Base-by-base conservation (phyloP, 1,140 invertebrate genomes). In the Eupristina koningsbergeri region DNA sequence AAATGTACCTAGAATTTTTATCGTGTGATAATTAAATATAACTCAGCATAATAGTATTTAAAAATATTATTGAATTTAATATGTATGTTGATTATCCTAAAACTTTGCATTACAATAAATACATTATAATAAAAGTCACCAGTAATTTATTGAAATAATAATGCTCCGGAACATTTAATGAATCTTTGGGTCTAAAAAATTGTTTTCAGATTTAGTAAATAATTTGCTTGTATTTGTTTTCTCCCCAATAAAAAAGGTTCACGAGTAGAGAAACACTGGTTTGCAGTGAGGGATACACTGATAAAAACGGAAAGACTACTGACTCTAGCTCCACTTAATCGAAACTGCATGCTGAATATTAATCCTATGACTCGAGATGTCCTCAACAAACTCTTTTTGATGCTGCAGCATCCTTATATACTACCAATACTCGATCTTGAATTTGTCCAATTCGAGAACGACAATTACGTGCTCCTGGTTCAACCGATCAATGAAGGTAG, bases 401-500 rank as follows among this genome's bases (percentile, higher is more conserved):
- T 96, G 8, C 93, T 98, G 11, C 97, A 98, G 90, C 97, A 98
- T 92, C 97, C 97, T 0, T 98, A 98, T 89, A 96, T 98, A 80
- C 97, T 97, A 91, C 97, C 97, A 0, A 95, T 98, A 3, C 92
- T 98, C 71, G 97, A 98, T 88, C 92, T 98, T 81, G 97, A 97
- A 85, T 94, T 93, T 71, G 83, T 92, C n/a, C 94, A 95, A 80
- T 92, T 91, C 84, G 92, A 92, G 80, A 88, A 89, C 47, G 90
- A 94, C 86, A 91, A 93, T 85, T 94, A 94, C 91, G 94, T 95
- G 13, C 93, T 97, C 34, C 92, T 96, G 19, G 94, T 98, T 2
- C 94, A 96, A 85, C 97, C 97, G 0, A 96, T 97, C 84, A 97
- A 97, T 89, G 93, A 94, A 29, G 97, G 97, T 63, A 98, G 96